phyloP scores from a whole-genome alignment of 2,888 invertebrate genomes.

The Platycnemis pennipes region DNA sequence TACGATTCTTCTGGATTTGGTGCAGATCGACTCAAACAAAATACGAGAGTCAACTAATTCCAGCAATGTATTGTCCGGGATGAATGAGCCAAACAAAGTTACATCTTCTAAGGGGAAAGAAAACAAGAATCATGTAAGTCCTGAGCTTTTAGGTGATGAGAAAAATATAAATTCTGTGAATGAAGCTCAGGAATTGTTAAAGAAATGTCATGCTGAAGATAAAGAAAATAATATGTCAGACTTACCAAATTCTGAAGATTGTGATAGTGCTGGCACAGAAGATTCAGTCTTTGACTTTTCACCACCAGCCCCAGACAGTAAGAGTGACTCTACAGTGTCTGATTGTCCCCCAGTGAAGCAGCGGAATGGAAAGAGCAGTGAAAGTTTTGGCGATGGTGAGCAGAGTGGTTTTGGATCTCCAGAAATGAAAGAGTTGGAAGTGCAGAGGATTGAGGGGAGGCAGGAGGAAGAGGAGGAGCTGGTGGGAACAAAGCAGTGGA shows the following conservation, averaged over 20 bases:
- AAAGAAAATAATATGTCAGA: constrained; percentile 19
- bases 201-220: neutral
- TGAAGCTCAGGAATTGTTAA: neutral
- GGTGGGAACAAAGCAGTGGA: constrained; percentile 78
- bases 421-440: neutral
- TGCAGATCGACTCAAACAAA: neutral
- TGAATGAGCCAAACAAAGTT: neutral
- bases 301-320: neutral
- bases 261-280: constrained; percentile 65
- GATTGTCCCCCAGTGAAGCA: no score
- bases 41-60: neutral
- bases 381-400: neutral
- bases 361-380: neutral
- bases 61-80: neutral
- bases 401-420: neutral
- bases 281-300: constrained; percentile 68
- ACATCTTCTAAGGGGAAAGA: neutral
- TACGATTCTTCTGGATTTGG: constrained; percentile 33
- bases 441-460: constrained; percentile 69
- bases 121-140: neutral
- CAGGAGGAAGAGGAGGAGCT: constrained; percentile 76
- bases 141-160: neutral
- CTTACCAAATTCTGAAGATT: constrained; percentile 22
- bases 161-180: neutral
- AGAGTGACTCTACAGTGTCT: neutral